A percentile compares a stretch with the other conserved stretches of the same genome.
phyloP scores from a whole-genome alignment of 2,797 vertebrate species.

The Scyliorhinus canicula region DNA sequence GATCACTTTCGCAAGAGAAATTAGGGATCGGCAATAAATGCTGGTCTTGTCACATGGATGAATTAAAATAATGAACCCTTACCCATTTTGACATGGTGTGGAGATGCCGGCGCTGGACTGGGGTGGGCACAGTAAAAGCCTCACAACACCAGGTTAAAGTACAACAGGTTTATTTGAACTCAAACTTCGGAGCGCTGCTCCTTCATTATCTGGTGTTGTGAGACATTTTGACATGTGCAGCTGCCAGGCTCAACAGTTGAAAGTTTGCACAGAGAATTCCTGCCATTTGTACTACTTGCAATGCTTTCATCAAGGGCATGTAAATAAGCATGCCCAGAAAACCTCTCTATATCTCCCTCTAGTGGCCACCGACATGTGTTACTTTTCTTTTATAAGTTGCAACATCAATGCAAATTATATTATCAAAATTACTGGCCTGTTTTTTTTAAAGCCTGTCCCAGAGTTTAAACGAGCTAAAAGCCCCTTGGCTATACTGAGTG shows the following conservation, averaged over 20 bases:
- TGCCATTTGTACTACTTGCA: neutral
- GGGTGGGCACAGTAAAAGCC: no score
- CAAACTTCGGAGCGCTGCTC: no score
- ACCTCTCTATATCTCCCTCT: neutral
- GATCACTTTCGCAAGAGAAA: no score
- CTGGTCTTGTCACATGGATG: no score
- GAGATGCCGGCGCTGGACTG: no score
- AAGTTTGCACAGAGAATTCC: neutral
- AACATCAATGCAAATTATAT: neutral
- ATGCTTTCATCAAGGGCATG: neutral
- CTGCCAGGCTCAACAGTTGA: neutral
- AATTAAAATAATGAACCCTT: no score
- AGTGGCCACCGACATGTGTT: neutral
- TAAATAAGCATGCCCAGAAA: neutral
- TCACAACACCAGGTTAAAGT: no score
- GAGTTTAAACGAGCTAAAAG: neutral
- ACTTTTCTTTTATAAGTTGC: neutral
- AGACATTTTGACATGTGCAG: no score
- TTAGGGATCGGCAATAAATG: no score
- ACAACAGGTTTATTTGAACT: no score
- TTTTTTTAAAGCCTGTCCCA: neutral
- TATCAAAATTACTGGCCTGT: neutral
- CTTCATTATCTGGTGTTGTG: no score
- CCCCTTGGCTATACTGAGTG: neutral
- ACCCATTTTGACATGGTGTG: no score